Evolutionary conservation across 2,113 vertebrate species (phyloP), one percentile per base, ranked within the genome.

Genomic region (Phrynosoma platyrhinos): DNA sequence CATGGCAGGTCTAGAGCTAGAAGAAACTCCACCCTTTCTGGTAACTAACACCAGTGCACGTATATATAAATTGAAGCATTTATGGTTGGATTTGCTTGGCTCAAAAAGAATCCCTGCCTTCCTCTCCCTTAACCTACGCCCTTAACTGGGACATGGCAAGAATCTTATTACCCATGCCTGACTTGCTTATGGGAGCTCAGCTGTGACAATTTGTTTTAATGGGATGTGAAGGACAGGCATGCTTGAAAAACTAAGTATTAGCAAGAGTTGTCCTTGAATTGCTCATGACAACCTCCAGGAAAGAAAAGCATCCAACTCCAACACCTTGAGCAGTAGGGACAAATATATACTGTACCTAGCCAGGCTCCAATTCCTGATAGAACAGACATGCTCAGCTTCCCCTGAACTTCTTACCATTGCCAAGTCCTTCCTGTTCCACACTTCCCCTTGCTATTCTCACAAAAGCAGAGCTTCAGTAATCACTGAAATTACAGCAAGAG

Each of bases 121-220:
- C 23, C 47, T 32, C 80, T 86, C 25, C 27, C 32, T 55, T 55
- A 40, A 87, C n/a, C 8, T 72, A 87, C 47, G 58, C 47, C 68
- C 14, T 40, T 21, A 71, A 53, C 36, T 58, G 25, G 40, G 68
- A 74, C 27, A n/a, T 81, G 21, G 47, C 53, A 40, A 53, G 53
- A 76, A 42, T 36, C 86, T 81, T 68, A 87, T 75, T 78, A 21
- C 69, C 53, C 69, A 42, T 75, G 69, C 52, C 40, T 58, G 27
- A 75, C 40, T 87, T 42, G 52, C 53, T 87, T 74, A n/a, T 85
- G 62, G 75, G 52, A 23, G 77, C 66, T 79, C 85, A 86, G 64
- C 79, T 87, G 55, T 64, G 53, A 18, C 52, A 80, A 87, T 58
- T 62, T 75, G 53, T 30, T 82, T 69, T 62, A 81, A 72, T 68